phyloP scores from a whole-genome alignment of 1,140 invertebrate genomes.

The Eciton burchellii region DNA sequence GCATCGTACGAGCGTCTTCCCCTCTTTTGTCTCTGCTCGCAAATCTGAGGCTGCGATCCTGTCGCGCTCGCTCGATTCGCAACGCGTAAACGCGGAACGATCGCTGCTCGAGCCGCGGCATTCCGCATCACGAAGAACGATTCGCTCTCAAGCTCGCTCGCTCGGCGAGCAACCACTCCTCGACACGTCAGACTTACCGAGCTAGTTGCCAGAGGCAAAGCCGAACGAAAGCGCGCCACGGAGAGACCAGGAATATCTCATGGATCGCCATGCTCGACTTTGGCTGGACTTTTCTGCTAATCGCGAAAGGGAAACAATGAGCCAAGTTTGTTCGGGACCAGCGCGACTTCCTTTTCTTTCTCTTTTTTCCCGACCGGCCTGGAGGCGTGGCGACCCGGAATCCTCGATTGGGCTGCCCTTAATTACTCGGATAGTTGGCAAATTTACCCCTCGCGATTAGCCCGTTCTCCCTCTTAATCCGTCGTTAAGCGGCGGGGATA shows the following conservation, averaged over 20 bases:
- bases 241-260: neutral
- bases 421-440: constrained; percentile 60
- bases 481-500: constrained; percentile 47
- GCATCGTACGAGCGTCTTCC: no score
- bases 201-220: neutral
- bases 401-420: constrained; percentile 56
- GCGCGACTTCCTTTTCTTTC: neutral
- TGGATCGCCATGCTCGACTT: neutral
- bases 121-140: neutral
- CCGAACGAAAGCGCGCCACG: no score
- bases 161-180: neutral
- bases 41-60: no score
- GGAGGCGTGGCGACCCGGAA: constrained; percentile 32
- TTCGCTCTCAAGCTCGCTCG: neutral
- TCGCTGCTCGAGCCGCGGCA: neutral
- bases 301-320: neutral
- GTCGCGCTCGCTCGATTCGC: neutral
- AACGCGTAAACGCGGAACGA: neutral
- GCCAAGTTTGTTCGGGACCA: constrained; percentile 32
- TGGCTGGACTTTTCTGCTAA: constrained; percentile 17
- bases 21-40: no score
- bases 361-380: neutral
- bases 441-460: constrained; percentile 61
- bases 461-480: constrained; percentile 30
- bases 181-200: neutral